phyloP scores from a whole-genome alignment of 2,113 vertebrate species.

The Cairina moschata region DNA sequence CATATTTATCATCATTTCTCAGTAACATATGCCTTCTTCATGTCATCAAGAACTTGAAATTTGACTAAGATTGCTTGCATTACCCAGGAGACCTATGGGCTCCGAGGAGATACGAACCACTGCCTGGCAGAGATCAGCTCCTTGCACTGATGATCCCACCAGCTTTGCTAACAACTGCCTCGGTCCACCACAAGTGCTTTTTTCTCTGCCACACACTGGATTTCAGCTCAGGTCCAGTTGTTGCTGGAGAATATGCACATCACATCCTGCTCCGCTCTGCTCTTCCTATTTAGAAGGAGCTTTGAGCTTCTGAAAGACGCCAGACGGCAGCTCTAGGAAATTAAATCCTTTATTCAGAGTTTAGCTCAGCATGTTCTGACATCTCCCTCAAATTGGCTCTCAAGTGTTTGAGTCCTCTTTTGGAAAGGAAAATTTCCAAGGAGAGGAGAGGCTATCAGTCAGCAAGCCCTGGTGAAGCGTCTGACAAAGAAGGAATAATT shows the following conservation, averaged over 20 bases:
- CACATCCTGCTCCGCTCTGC: neutral
- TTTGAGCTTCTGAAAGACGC: neutral
- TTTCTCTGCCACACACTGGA: neutral
- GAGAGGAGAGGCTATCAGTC: neutral
- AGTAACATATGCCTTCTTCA: neutral
- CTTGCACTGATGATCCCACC: neutral
- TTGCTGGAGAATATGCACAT: neutral
- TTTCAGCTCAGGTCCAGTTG: neutral
- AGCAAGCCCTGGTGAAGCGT: neutral
- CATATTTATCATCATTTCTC: constrained; percentile 57
- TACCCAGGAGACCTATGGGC: neutral
- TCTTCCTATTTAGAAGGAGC: neutral
- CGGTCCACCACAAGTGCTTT: neutral
- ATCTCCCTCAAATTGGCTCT: neutral
- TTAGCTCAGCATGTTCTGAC: neutral
- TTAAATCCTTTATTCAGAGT: neutral
- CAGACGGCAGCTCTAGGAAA: neutral
- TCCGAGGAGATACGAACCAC: neutral
- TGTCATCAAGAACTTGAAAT: neutral
- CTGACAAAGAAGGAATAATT: neutral
- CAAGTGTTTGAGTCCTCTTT: neutral
- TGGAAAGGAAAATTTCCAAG: neutral
- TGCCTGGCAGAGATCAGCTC: neutral
- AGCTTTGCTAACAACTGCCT: neutral
- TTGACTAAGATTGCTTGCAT: neutral